Percentiles rank a stretch among this genome's conserved stretches.
These are phyloP conservation scores for Sardina pilchardus DNA, from an alignment of 2,113 vertebrate genomes.

Conservation along the genomic window DNA sequence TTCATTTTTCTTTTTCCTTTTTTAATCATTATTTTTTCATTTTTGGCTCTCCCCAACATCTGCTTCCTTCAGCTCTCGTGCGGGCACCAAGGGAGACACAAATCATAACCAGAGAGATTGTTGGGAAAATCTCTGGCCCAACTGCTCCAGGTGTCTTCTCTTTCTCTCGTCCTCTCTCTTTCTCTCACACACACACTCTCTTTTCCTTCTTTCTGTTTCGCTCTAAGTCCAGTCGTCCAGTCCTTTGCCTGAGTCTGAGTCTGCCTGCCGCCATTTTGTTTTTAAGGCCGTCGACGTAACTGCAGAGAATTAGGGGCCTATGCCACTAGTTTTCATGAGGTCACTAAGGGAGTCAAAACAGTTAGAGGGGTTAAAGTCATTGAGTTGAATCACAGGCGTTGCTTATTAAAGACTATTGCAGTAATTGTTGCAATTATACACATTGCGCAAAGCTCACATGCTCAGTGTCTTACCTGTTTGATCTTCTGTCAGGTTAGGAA, in stretches of 20 bases:
- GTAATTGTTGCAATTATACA: neutral
- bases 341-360: constrained; percentile 84
- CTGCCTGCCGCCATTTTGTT: constrained; percentile 78
- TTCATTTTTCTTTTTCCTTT: neutral
- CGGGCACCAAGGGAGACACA: constrained; percentile 78
- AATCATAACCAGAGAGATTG: constrained; percentile 71
- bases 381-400: constrained; percentile 76
- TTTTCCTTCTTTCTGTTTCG: constrained; percentile 66
- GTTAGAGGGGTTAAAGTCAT: constrained; percentile 72
- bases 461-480: constrained; percentile 80
- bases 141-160: constrained; percentile 75
- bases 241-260: constrained; percentile 80
- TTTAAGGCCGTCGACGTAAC: constrained; percentile 83
- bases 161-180: constrained; percentile 71
- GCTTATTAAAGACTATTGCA: constrained; percentile 50
- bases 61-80: constrained; percentile 81
- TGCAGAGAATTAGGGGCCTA: constrained; percentile 79
- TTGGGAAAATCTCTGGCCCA: constrained; percentile 50
- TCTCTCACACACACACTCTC: constrained; percentile 6
- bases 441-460: neutral
- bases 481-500: constrained; percentile 92
- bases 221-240: constrained; percentile 84
- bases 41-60: constrained; percentile 63
- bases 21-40: constrained; percentile 12
- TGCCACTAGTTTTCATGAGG: constrained; percentile 82